These are phyloP conservation scores for Drosophila conformis DNA, from an alignment of 2,888 invertebrate genomes.

Conservation along the genomic window DNA sequence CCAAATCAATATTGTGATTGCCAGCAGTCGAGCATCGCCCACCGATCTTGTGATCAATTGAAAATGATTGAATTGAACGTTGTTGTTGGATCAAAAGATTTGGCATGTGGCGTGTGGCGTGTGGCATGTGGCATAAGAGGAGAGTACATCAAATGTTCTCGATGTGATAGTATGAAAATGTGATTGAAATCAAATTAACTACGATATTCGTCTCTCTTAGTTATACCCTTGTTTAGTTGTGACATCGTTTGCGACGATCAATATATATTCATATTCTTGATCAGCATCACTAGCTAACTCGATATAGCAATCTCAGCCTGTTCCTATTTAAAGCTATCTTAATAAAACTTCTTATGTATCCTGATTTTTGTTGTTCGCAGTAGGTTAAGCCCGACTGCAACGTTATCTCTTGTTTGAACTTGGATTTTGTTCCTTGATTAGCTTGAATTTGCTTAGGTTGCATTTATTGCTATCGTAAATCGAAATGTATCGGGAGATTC, in stretches of 20 bases:
- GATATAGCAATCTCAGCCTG: background rate
- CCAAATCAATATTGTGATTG: constrained; percentile 2
- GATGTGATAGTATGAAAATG: background rate
- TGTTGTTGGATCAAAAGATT: background rate
- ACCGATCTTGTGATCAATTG: background rate
- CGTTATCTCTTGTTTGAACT: too few species aligned
- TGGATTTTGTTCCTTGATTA: too few species aligned
- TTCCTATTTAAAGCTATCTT: background rate
- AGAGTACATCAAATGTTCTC: background rate
- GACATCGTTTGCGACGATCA: background rate
- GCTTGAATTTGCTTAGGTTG: too few species aligned
- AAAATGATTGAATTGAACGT: background rate
- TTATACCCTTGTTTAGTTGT: background rate
- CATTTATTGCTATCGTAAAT: too few species aligned
- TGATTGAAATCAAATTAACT: background rate
- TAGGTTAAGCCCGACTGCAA: too few species aligned
- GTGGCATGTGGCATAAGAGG: background rate
- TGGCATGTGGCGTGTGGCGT: background rate
- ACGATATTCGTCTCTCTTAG: background rate
- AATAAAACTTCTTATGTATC: background rate
- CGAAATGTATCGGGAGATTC: too few species aligned
- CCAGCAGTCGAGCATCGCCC: background rate
- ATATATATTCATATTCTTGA: background rate
- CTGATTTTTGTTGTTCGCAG: background rate
- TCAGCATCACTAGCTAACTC: background rate